A percentile compares a stretch with the other conserved stretches of the same genome.
phyloP scores from a whole-genome alignment of 2,888 invertebrate genomes.

The Vesta saturnalis region DNA sequence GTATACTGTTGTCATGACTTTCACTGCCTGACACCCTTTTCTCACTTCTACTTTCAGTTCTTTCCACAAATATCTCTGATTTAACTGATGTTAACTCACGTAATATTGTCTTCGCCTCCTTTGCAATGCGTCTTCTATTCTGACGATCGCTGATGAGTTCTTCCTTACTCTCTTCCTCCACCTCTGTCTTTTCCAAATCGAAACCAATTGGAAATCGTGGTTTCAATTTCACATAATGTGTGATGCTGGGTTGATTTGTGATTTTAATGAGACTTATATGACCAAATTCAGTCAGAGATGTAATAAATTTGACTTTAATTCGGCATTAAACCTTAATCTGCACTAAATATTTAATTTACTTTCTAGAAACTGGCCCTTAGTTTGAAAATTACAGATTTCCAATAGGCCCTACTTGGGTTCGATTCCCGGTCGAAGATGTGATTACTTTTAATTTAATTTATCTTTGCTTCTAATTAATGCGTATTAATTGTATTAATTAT shows the following conservation, averaged over 20 bases:
- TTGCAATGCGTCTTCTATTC: background rate
- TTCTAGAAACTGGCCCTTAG: no score
- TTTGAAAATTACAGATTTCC: no score
- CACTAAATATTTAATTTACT: no score
- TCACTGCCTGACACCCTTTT: background rate
- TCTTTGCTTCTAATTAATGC: no score
- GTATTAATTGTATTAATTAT: no score
- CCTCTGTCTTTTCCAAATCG: constrained; percentile 11
- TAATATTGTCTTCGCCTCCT: background rate
- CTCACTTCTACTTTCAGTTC: background rate
- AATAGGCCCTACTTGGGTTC: no score
- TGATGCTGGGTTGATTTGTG: background rate
- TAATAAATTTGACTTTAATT: no score
- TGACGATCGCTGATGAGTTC: background rate
- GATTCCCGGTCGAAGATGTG: no score
- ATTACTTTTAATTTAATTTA: no score
- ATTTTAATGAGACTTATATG: no score
- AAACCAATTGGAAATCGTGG: constrained; percentile 1
- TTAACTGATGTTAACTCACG: constrained; percentile 4
- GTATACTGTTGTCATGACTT: background rate
- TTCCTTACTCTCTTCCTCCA: constrained; percentile 7
- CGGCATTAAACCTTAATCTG: no score
- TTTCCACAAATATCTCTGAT: background rate
- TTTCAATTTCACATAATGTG: constrained; percentile 3
- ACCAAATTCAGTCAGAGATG: no score